Evolutionary conservation across 2,797 vertebrate species (phyloP), one percentile per base, ranked within the genome.

Genomic region (Taenioides sp.): DNA sequence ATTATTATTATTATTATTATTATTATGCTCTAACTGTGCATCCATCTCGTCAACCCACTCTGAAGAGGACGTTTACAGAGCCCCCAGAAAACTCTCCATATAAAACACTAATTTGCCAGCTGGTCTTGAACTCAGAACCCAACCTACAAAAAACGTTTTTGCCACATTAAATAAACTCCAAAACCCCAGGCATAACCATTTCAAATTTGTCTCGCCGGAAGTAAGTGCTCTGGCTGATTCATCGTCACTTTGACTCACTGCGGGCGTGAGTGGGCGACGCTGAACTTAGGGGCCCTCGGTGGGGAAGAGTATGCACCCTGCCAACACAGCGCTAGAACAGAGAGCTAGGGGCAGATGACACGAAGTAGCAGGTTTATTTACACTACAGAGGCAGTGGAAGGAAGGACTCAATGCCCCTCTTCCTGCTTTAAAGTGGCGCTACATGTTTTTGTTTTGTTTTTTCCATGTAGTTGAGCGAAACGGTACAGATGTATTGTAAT

Each of bases 231-330:
- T 18, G 64, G 69, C 74, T 93, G 92, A 94, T 86, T 94, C 92
- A 93, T 82, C 72, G 23, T 55, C 2, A 5, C 71, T 82, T 85
- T 92, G 91, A 93, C 81, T 93, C 92, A 93, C 16, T 66, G 71
- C 64, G 66, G 71, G 67, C 54, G 76, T 80, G 78, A 82, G 89
- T 82, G 78, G 87, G 84, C 76, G 78, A 80, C 65, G 65, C 43
- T 78, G 77, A 47, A 76, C 76, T 71, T 72, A 37, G 73, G 74
- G 78, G 79, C 64, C 76, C 0, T 47, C 63, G 10, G 20, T 73
- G 71, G 85, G 77, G 74, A 80, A 76, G 80, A 76, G 79, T 70
- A 67, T 62, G 83, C 81, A 28, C 57, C 57, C 70, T 72, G 66
- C 58, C 61, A 86, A 88, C 71, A 84, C 77, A 87, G 86, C 80